Evolutionary conservation across 1,140 invertebrate genomes (phyloP).

Genomic region (Cotesia typhae): DNA sequence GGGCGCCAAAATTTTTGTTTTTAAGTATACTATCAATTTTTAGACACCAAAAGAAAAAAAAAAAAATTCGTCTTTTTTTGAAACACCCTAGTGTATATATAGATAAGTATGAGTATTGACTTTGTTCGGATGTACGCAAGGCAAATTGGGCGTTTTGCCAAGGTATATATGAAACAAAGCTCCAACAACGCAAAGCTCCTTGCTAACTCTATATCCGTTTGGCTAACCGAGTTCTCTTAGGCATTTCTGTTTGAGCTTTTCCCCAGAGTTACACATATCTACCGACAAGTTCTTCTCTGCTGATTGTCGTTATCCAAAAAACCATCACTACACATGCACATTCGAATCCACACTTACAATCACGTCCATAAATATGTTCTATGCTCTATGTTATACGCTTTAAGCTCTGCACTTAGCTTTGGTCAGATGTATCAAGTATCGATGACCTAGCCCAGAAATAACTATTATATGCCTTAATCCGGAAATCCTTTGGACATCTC

Average conservation of each 20-base stretch:
- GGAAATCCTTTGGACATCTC: conserved; percentile 2
- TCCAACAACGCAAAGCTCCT: conserved; percentile 54
- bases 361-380: no score
- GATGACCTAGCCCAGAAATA: conserved; percentile 15
- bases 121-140: conserved; percentile 9
- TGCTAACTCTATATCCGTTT: conserved; percentile 56
- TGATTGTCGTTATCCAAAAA: background rate
- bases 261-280: conserved; percentile 10
- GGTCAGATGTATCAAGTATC: background rate
- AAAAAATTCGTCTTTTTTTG: no score
- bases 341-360: no score
- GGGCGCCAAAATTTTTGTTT: no score
- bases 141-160: conserved; percentile 52
- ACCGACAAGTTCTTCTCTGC: background rate
- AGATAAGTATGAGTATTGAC: conserved; percentile 32
- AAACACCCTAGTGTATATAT: no score
- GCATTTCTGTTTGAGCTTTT: conserved; percentile 37
- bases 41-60: no score
- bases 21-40: no score
- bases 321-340: no score
- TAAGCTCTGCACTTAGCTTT: no score
- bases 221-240: conserved; percentile 51
- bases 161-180: conserved; percentile 56
- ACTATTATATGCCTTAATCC: background rate
- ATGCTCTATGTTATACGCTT: no score